Evolutionary conservation across 2,797 vertebrate genomes (phyloP).

Genomic region (Gouania willdenowi): DNA sequence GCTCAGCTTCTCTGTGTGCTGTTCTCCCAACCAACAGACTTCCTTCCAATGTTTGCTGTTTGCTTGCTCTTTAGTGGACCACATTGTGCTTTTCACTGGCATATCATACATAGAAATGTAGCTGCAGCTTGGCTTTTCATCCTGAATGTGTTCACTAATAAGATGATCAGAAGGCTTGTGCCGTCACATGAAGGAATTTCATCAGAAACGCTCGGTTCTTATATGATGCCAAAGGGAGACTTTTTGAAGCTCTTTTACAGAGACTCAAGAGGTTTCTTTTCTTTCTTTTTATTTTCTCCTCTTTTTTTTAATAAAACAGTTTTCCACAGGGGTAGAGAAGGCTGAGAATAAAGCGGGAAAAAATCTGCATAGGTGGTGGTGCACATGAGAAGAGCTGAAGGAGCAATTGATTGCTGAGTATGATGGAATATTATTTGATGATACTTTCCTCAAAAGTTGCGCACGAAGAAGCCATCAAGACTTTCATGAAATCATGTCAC

Average conservation of each 20-base stretch:
- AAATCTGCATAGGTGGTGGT: slow-evolving; percentile 24
- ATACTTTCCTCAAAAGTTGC: slow-evolving; percentile 13
- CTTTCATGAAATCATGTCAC: slow-evolving; percentile 3
- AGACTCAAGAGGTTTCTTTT: slow-evolving; percentile 4
- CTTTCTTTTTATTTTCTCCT: neutral
- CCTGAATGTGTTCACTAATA: slow-evolving; percentile 17
- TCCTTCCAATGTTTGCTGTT: slow-evolving; percentile 19
- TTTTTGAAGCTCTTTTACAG: slow-evolving; percentile 31
- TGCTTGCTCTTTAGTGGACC: slow-evolving; percentile 7
- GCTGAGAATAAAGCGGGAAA: slow-evolving; percentile 24
- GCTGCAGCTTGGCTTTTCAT: slow-evolving; percentile 9
- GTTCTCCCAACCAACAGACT: slow-evolving; percentile 31
- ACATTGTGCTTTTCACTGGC: slow-evolving; percentile 2
- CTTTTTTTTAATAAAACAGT: slow-evolving; percentile 9
- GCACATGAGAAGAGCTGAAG: slow-evolving; percentile 30
- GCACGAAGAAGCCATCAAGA: slow-evolving; percentile 5
- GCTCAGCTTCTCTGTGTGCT: slow-evolving; percentile 24
- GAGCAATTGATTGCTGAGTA: slow-evolving; percentile 27
- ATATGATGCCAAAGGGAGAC: slow-evolving; percentile 21
- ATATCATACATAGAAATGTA: slow-evolving; percentile 1
- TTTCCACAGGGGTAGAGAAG: slow-evolving; percentile 12
- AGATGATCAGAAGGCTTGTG: slow-evolving; percentile 21
- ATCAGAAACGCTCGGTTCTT: slow-evolving; percentile 41
- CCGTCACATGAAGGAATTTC: slow-evolving; percentile 9
- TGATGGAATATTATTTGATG: slow-evolving; percentile 23